Base-by-base conservation (phyloP, 2,888 invertebrate genomes). In the Stramonita haemastoma region DNA sequence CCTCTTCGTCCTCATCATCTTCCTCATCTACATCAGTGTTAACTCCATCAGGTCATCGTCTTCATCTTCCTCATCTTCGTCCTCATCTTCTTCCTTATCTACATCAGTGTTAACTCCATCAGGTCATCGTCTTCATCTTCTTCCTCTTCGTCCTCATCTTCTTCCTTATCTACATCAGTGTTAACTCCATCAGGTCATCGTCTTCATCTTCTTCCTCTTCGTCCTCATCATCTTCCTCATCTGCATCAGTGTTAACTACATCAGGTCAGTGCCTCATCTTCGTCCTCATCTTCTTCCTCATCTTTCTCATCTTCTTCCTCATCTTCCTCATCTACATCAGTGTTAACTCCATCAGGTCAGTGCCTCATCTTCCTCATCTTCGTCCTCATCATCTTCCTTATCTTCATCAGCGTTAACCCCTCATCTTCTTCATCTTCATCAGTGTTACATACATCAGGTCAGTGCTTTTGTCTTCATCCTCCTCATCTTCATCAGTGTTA, bases 401-500 rank as follows among this genome's bases (percentile, higher is more conserved):
- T 73, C 73, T 73, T 11, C n/a, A 73, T 73, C 73, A n/a, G 0
- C n/a, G n/a, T 73, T n/a, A n/a, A 73, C 60, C n/a, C 0, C n/a
- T n/a, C n/a, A n/a, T n/a, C n/a, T n/a, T n/a, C n/a, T 19, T 17
- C 70, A 70, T 70, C 70, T 70, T 22, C 70, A 70, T 70, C 70
- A 70, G 6, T 26, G 4, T 70, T 4, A 70, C 19, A 8, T 70
- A 22, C 70, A 70, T 70, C 70, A 70, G 70, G n/a, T 85, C 79
- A n/a, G n/a, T n/a, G n/a, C n/a, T n/a, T n/a, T n/a, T 73, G 56
- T n/a, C 46, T 17, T 77, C 36, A 60, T 29, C 36, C 29, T 81
- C 79, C 29, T 34, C 34, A 81, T 81, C 36, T 96, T 96, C 90
- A 92, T 95, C 81, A 95, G n/a, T n/a, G n/a, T n/a, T n/a, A n/a